Base-by-base conservation (phyloP, 2,113 vertebrate species). In the Propithecus coquereli region DNA sequence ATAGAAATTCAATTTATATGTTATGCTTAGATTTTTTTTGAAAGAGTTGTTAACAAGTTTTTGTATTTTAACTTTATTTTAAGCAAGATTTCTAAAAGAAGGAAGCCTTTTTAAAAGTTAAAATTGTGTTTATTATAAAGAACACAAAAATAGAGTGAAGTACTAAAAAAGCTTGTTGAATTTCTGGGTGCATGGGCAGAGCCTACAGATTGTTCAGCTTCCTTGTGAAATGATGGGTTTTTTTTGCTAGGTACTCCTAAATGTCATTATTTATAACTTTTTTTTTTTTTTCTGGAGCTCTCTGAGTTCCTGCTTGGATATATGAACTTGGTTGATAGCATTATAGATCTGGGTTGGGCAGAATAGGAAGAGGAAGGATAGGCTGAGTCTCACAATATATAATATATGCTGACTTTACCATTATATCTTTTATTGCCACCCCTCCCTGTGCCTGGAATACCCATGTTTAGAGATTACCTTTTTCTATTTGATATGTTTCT, bases 71-170 rank as follows among this genome's bases (percentile, higher is more conserved):
- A 63, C 23, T 73, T 85, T 76, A 65, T 34, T 93, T 63, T 25
- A 94, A 93, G n/a, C 22, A 22, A 83, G 30, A 90, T 88, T 91
- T 94, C 18, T 37, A 47, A 83, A 86, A 88, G 63, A 90, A 68
- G 32, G 13, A 50, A 37, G 9, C 87, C 3, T 61, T 97, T 94
- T 97, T 83, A 84, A 94, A 91, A 93, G n/a, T 82, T 86, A 80
- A 80, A 92, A 63, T 30, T 90, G 50, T 61, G 47, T 8, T 54
- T 90, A 66, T 71, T 92, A 86, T 85, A 68, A 54, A 89, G 34
- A 80, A 76, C 14, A 84, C 32, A 95, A 87, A 92, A 81, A 20
- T 47, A 94, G 52, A 77, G 17, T 90, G 22, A 86, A 92, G 40
- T 81, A 9, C 16, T 65, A 17, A 87, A 90, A 90, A 92, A 54